Percentiles rank a stretch among this genome's conserved stretches.
phyloP scores from a whole-genome alignment of 2,888 invertebrate species.

The Bombylius major region DNA sequence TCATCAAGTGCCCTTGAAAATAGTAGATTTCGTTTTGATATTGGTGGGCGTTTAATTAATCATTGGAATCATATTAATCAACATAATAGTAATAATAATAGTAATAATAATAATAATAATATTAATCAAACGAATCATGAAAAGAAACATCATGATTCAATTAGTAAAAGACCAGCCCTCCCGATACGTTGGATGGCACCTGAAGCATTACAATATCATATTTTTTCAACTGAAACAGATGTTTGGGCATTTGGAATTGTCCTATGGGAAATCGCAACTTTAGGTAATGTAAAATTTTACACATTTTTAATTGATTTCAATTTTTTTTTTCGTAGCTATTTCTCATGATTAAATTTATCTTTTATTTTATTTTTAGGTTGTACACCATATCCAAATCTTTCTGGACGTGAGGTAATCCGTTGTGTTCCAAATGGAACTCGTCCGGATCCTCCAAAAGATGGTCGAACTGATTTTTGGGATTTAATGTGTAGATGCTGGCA shows the following conservation, averaged over 20 bases:
- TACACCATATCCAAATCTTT: constrained; percentile 75
- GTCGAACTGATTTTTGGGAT: constrained; percentile 55
- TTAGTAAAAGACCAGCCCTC: constrained; percentile 32
- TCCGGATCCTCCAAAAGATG: constrained; percentile 66
- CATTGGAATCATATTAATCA: constrained; percentile 24
- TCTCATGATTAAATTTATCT: background rate
- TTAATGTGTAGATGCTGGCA: constrained; percentile 52
- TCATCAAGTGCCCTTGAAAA: constrained; percentile 22
- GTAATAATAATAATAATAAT: constrained; percentile 14
- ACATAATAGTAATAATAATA: constrained; percentile 17
- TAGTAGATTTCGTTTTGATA: constrained; percentile 27
- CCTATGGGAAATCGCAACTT: constrained; percentile 76
- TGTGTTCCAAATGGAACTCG: constrained; percentile 66
- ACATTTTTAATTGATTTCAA: background rate
- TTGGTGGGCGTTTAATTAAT: constrained; percentile 30
- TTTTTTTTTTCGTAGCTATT: background rate
- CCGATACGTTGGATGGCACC: constrained; percentile 68
- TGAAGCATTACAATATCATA: constrained; percentile 63
- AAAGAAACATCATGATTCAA: constrained; percentile 25
- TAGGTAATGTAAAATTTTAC: constrained; percentile 41
- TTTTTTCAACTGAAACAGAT: constrained; percentile 70
- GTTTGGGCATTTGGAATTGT: constrained; percentile 81
- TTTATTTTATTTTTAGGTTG: constrained; percentile 44
- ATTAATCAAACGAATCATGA: constrained; percentile 13
- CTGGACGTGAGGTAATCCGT: constrained; percentile 70